phyloP scores from a whole-genome alignment of 2,888 invertebrate species.

The Seladonia tumulorum region DNA sequence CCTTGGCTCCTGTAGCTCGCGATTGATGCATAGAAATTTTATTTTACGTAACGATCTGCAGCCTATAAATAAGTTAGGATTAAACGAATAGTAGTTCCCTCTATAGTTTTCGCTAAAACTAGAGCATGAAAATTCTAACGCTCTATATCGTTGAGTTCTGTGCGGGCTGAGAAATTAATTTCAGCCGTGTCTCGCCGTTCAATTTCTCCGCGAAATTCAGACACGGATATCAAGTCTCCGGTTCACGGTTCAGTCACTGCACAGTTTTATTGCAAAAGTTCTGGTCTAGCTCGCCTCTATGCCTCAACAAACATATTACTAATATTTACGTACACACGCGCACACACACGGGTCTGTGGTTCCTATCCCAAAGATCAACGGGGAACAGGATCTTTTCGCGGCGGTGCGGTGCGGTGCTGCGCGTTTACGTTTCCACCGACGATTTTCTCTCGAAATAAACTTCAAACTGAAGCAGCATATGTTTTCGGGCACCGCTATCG shows the following conservation, averaged over 20 bases:
- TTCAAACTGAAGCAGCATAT: not conserved
- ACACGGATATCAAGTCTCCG: constrained; percentile 6
- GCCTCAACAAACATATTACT: not conserved
- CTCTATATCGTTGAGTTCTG: not conserved
- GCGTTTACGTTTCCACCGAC: not conserved
- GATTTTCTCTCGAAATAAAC: constrained; percentile 23
- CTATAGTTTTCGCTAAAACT: not conserved
- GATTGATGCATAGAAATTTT: too few species aligned
- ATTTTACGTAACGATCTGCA: too few species aligned
- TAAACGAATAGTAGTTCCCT: not conserved
- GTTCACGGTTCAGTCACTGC: not conserved
- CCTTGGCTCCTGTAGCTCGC: too few species aligned
- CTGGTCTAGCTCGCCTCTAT: not conserved
- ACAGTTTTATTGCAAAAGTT: not conserved
- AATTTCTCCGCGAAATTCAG: not conserved
- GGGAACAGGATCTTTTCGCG: constrained; percentile 17
- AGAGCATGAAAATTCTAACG: not conserved
- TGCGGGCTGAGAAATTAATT: not conserved
- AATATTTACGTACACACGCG: not conserved
- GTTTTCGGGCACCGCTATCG: not conserved
- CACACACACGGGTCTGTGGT: not conserved
- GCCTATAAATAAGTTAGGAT: not conserved
- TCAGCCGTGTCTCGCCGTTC: not conserved
- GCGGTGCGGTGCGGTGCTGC: not conserved
- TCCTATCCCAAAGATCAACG: not conserved